phyloP scores from a whole-genome alignment of 2,888 invertebrate species.

The Papilio demoleus region DNA sequence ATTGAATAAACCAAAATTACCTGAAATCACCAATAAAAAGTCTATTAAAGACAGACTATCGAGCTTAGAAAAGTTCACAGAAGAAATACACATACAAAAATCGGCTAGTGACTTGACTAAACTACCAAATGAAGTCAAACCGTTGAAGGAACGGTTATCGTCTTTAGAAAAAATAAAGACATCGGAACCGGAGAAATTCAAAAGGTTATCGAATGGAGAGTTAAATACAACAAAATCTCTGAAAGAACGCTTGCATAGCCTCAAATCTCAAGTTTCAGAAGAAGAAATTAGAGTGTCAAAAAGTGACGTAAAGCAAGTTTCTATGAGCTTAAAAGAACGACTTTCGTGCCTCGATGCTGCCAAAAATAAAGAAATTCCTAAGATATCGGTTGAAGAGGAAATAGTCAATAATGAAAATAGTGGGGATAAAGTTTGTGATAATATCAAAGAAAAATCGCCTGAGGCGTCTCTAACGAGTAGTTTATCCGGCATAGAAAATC shows the following conservation, averaged over 20 bases:
- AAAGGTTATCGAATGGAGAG: conserved; percentile 76
- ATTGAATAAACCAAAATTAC: conserved; percentile 79
- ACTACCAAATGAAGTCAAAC: conserved; percentile 84
- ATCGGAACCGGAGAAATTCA: conserved; percentile 75
- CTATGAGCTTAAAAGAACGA: conserved; percentile 81
- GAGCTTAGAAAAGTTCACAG: conserved; percentile 86
- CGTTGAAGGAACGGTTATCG: conserved; percentile 85
- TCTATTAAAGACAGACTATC: conserved; percentile 89
- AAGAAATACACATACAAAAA: conserved; percentile 78
- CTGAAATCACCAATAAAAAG: conserved; percentile 86
- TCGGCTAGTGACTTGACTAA: conserved; percentile 76
- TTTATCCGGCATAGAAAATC: conserved; percentile 78
- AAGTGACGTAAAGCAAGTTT: conserved; percentile 77
- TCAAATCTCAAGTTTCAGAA: conserved; percentile 75
- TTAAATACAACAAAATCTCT: conserved; percentile 71
- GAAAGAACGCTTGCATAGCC: conserved; percentile 77
- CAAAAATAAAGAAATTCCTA: conserved; percentile 77
- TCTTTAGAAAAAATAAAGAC: conserved; percentile 84
- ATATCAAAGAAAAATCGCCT: conserved; percentile 58
- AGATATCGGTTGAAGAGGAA: conserved; percentile 73
- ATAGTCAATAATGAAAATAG: conserved; percentile 58
- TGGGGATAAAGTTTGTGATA: conserved; percentile 56
- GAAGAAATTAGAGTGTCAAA: conserved; percentile 69
- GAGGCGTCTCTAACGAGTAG: conserved; percentile 70
- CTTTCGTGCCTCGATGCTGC: conserved; percentile 79